Evolutionary conservation across 1,140 invertebrate species (phyloP), one percentile per base, ranked within the genome.

Genomic region (Lithobius niger): DNA sequence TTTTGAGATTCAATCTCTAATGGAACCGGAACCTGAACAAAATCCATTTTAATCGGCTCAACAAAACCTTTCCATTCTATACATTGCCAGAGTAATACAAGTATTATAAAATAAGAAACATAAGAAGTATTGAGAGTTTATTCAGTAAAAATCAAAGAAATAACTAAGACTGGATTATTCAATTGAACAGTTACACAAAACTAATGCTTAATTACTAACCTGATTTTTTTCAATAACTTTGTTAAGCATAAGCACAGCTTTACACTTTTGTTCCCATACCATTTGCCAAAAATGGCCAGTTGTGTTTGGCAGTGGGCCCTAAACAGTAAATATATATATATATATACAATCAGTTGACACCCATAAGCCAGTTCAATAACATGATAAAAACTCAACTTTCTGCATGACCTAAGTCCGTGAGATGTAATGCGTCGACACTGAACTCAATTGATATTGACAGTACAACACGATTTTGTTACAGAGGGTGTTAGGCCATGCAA

Each of bases 241-340:
- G 71, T 97, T 98, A 45, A 97, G 76, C 94, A 98, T 97, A 28
- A 97, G 72, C 64, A 97, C 84, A 21, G 84, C 90, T 71, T 79
- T 84, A 55, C 81, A 82, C 52, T 86, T 82, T 70, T 96, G 91
- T 74, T 97, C 90, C 94, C 93, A 97, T 6, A 96, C 80, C 92
- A 97, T 97, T 22, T 93, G 69, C 95, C 95, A 98, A 69, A 97
- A 97, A 69, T 98, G 93, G 47, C 81, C 80, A 50, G 84, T 79
- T 22, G 93, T 97, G 60, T 80, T 77, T 57, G 79, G 76, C 51
- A 97, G 72, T 4, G 95, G 93, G 53, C 94, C 93, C 78, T 97
- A 84, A 22, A 87, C 90, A n/a, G n/a, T 22, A 62, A 66, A 6
- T 6, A 55, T 21, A n/a, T 6, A 56, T n/a, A n/a, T n/a, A n/a